Base-by-base conservation (phyloP, 2,113 vertebrate genomes). In the Manacus vitellinus region DNA sequence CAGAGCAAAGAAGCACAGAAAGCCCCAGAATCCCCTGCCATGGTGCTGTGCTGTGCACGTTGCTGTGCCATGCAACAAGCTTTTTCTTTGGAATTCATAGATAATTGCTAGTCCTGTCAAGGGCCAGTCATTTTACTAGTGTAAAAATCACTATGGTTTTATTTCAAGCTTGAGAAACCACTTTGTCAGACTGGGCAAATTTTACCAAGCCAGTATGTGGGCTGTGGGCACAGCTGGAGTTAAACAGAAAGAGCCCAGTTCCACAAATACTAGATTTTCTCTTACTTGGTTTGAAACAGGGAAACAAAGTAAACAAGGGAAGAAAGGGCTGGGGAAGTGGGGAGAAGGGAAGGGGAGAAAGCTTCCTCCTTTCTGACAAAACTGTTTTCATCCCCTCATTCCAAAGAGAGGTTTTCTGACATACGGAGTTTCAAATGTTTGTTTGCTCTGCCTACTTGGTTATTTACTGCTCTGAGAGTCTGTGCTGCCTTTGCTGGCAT, bases 181-280 rank as follows among this genome's bases (percentile, higher is more conserved):
- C 93, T 97, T 94, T 86, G 83, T 93, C 76, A 92, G 95, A 86
- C 90, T 78, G 92, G 82, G 75, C 31, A 71, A 92, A 84, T 92
- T 94, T 81, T 90, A 93, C 90, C 44, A 84, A 95, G 72, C 91
- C 73, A 70, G 70, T 95, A 85, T 92, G 91, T 5, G 30, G 91
- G 68, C 85, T 93, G 92, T 80, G 92, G 92, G 90, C 70, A 85
- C 83, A 91, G 91, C 88, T 94, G 70, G 88, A 94, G 85, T 79
- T 96, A 81, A 96, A 93, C 68, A 95, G 96, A 90, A 91, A 91
- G 86, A 96, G 46, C 25, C 70, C 66, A 72, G 91, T 87, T 95
- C 88, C 86, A 92, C 85, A 96, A 95, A 96, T 88, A 91, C 88
- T 73, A 65, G 61, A 86, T 93, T 66, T 94, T 94, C 47, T 89